Percentiles rank a stretch among this genome's conserved stretches.
These are phyloP conservation scores for Myopa testacea DNA, from an alignment of 2,888 invertebrate species.

Conservation along the genomic window DNA sequence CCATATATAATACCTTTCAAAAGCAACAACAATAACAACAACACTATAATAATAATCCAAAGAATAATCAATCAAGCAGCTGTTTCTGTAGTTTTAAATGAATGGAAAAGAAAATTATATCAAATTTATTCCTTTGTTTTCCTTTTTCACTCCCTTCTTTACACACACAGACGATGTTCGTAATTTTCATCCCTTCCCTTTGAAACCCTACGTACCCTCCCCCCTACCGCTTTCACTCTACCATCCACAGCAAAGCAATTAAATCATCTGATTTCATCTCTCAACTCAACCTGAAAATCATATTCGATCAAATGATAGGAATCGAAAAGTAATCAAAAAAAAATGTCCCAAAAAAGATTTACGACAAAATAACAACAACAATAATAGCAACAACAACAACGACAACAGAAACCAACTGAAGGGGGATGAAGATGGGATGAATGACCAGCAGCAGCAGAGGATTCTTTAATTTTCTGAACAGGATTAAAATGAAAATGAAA, in stretches of 20 bases:
- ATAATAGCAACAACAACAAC: background rate
- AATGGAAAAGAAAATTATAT: background rate
- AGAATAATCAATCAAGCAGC: too few species aligned
- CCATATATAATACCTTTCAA: too few species aligned
- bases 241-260: too few species aligned
- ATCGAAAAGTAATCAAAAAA: background rate
- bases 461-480: background rate
- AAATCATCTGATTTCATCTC: too few species aligned
- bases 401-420: background rate
- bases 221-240: background rate
- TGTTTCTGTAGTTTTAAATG: too few species aligned
- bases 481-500: conserved; percentile 39
- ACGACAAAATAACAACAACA: background rate
- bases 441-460: background rate
- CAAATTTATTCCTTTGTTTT: background rate
- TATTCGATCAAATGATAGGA: too few species aligned
- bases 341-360: background rate
- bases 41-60: too few species aligned
- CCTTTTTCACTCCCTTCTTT: background rate
- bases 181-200: background rate
- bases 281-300: too few species aligned
- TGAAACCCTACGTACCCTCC: background rate
- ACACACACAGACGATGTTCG: too few species aligned
- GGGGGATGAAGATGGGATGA: background rate
- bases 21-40: too few species aligned